These are phyloP conservation scores for Antheraea yamamai DNA, from an alignment of 2,888 invertebrate genomes.

Conservation along the genomic window DNA sequence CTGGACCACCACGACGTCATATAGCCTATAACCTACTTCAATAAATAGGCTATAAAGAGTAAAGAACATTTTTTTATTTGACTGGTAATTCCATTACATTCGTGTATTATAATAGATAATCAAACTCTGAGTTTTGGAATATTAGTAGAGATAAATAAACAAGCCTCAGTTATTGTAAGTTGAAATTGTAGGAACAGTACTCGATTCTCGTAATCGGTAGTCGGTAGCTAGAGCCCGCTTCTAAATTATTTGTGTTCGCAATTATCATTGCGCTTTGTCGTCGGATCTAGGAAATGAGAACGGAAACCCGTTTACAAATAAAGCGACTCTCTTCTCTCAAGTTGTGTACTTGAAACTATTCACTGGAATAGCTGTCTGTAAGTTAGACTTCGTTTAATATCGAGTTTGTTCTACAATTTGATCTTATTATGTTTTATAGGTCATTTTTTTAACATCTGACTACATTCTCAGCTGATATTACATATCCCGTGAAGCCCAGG, in stretches of 20 bases:
- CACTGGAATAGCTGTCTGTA: slow-evolving; percentile 1
- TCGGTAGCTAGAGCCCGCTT: slow-evolving; percentile 24
- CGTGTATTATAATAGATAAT: too few relatives aligned
- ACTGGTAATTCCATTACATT: too few relatives aligned
- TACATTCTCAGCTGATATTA: too few relatives aligned
- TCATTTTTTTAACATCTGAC: too few relatives aligned
- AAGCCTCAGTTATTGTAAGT: too few relatives aligned
- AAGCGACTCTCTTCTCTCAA: slow-evolving; percentile 34
- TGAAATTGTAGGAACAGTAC: background rate
- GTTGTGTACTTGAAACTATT: slow-evolving; percentile 8
- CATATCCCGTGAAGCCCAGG: too few relatives aligned
- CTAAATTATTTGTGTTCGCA: slow-evolving; percentile 58
- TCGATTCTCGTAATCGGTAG: background rate
- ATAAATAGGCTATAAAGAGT: too few relatives aligned
- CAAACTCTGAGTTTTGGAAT: too few relatives aligned
- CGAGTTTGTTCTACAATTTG: background rate
- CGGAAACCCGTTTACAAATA: slow-evolving; percentile 48
- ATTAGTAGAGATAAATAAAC: too few relatives aligned
- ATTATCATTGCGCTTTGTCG: slow-evolving; percentile 56
- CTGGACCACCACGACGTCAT: too few relatives aligned
- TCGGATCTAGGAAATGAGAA: slow-evolving; percentile 51
- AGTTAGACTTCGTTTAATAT: slow-evolving; percentile 11
- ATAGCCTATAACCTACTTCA: too few relatives aligned
- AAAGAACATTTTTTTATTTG: too few relatives aligned
- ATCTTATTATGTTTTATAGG: background rate